Conservation (phyloP, 2,888 invertebrate species). For the Ferrisia virgata region DNA sequence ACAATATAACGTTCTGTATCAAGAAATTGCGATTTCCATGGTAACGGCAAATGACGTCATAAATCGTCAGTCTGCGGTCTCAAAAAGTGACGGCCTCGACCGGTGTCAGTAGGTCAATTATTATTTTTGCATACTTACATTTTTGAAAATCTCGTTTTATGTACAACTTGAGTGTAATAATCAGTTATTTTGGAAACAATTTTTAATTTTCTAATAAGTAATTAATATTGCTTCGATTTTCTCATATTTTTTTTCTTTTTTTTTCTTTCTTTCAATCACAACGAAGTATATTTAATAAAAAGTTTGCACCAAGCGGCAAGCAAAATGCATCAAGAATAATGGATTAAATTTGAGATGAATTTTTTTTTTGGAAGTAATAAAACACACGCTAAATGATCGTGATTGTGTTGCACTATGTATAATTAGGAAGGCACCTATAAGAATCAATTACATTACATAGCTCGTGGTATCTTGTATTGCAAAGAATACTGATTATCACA, state of each 20-base stretch:
- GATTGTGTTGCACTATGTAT: too few species aligned
- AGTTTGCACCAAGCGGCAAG: too few species aligned
- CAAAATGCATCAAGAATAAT: too few species aligned
- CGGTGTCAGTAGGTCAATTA: conserved; percentile 28
- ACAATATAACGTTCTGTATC: conserved; percentile 28
- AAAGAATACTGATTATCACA: too few species aligned
- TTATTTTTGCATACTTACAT: not conserved
- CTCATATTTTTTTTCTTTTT: not conserved
- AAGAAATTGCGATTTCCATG: conserved; percentile 28
- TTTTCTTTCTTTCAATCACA: too few species aligned
- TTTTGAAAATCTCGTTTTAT: not conserved
- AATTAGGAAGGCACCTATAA: too few species aligned
- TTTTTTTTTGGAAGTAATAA: too few species aligned
- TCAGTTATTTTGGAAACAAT: not conserved
- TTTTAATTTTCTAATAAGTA: not conserved
- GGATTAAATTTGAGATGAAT: too few species aligned
- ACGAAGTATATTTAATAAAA: too few species aligned
- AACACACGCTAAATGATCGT: too few species aligned
- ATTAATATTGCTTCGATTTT: not conserved
- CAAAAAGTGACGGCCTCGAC: conserved; percentile 12
- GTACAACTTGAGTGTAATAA: not conserved
- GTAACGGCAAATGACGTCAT: conserved; percentile 26
- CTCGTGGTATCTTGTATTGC: too few species aligned
- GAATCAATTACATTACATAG: too few species aligned
- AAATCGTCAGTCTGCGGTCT: conserved; percentile 21